These are phyloP conservation scores for Chrysotoxum bicinctum DNA, from an alignment of 2,888 invertebrate species.

Conservation along the genomic window DNA sequence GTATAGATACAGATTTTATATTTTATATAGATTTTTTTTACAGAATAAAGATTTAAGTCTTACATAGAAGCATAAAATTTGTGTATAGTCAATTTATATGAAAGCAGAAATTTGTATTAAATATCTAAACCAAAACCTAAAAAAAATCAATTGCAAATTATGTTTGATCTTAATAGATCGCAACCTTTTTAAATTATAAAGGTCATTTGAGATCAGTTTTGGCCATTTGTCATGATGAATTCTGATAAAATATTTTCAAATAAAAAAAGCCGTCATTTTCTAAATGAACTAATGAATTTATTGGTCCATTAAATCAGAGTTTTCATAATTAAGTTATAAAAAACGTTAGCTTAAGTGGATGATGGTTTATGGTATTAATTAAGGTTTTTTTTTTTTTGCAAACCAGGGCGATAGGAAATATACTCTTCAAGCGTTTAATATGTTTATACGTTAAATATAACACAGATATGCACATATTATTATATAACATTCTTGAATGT, in stretches of 20 bases:
- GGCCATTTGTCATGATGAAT: neutral
- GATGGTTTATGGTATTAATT: neutral
- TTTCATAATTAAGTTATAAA: neutral
- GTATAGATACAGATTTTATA: too few species aligned
- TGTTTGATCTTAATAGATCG: neutral
- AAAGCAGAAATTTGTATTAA: neutral
- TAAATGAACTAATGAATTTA: conserved; percentile 12
- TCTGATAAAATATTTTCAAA: neutral
- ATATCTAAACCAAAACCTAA: neutral
- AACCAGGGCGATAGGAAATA: too few species aligned
- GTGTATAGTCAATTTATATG: too few species aligned
- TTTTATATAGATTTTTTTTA: too few species aligned
- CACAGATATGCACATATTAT: too few species aligned
- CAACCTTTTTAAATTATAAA: neutral
- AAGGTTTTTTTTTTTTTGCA: neutral
- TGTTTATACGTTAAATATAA: too few species aligned
- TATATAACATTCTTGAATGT: too few species aligned
- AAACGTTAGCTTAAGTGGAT: neutral
- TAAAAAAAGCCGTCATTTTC: neutral
- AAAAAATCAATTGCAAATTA: neutral
- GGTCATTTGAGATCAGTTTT: neutral
- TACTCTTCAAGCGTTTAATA: too few species aligned
- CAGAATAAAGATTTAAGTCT: too few species aligned
- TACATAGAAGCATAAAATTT: too few species aligned
- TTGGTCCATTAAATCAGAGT: neutral